Base-by-base conservation (phyloP, 2,797 vertebrate genomes). In the Sebastes glaucus region DNA sequence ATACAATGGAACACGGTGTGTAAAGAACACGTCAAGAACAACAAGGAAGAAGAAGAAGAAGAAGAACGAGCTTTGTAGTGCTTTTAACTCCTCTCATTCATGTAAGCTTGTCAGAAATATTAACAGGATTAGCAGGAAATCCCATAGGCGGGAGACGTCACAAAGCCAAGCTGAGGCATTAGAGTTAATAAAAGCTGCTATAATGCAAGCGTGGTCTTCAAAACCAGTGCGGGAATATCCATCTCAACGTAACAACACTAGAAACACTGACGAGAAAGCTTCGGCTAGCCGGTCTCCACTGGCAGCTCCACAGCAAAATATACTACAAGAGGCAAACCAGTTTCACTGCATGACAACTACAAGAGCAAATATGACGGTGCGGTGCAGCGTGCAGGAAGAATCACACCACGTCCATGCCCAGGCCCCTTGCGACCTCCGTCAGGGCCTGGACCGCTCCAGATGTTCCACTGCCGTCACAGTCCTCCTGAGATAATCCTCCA, bases 321-420 rank as follows among this genome's bases (percentile, higher is more conserved):
- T 7, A 55, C 1, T 13, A 33, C 60, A 59, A 42, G 10, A 77
- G 6, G 13, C 1, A 55, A 53, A 75, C 6, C 7, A 28, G 27
- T 32, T 11, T 10, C 4, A 55, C 13, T 81, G 70, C 46, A 28
- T 32, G 74, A 72, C 2, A 72, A 69, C 46, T 63, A 71, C 11
- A 20, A 18, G 22, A 63, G 18, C 14, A 61, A 22, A 18, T 11
- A 3, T 9, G 4, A 25, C 56, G 69, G 56, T 4, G 46, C 38
- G 25, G 59, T 1, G 30, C 25, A 53, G 42, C 14, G 0, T 20
- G 32, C 23, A 18, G 3, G 6, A 9, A 3, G 5, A 9, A 3
- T 95, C 78, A 96, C 53, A 96, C 96, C 33, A 97, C 96, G 23
- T 96, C 95, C 94, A 97, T 97, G 18, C 96, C 96, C 23, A 97